Conservation (phyloP, 2,797 vertebrate species). For the Acanthurus leucopareius region DNA sequence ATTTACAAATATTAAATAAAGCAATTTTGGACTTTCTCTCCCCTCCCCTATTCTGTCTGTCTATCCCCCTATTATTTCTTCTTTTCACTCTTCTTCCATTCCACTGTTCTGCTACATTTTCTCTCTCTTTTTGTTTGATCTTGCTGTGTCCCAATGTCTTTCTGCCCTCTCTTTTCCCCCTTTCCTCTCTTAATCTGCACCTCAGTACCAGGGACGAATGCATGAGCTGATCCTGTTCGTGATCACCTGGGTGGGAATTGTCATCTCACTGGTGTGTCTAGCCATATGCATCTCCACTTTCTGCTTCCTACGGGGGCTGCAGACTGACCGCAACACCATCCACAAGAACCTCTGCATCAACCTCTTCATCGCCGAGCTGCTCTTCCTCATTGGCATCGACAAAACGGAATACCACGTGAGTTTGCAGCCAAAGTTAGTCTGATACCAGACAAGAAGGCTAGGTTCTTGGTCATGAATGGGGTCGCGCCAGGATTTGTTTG, state of each 20-base stretch:
- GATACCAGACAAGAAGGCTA: background rate
- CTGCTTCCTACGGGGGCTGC: slow-evolving; percentile 95
- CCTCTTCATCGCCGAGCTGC: slow-evolving; percentile 95
- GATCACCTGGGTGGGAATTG: slow-evolving; percentile 96
- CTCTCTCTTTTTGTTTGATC: slow-evolving; percentile 30
- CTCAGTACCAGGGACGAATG: slow-evolving; percentile 91
- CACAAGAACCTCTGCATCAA: slow-evolving; percentile 98
- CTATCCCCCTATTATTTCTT: slow-evolving; percentile 58
- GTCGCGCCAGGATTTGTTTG: background rate
- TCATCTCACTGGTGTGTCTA: slow-evolving; percentile 95
- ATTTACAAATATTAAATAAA: slow-evolving; percentile 85
- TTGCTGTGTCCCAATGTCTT: slow-evolving; percentile 9
- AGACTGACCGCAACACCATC: slow-evolving; percentile 96
- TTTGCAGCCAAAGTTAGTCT: background rate
- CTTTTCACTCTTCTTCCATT: slow-evolving; percentile 31
- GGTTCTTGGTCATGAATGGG: background rate
- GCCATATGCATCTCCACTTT: slow-evolving; percentile 97
- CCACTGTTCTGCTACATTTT: slow-evolving; percentile 43
- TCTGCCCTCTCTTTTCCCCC: background rate
- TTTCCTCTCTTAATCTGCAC: slow-evolving; percentile 27
- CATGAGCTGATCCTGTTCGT: slow-evolving; percentile 94
- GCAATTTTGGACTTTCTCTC: slow-evolving; percentile 68
- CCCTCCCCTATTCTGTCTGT: slow-evolving; percentile 55
- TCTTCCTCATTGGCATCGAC: slow-evolving; percentile 96
- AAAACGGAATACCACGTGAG: slow-evolving; percentile 94